Conservation (phyloP, 2,888 invertebrate species). For the Diloba caeruleocephala region DNA sequence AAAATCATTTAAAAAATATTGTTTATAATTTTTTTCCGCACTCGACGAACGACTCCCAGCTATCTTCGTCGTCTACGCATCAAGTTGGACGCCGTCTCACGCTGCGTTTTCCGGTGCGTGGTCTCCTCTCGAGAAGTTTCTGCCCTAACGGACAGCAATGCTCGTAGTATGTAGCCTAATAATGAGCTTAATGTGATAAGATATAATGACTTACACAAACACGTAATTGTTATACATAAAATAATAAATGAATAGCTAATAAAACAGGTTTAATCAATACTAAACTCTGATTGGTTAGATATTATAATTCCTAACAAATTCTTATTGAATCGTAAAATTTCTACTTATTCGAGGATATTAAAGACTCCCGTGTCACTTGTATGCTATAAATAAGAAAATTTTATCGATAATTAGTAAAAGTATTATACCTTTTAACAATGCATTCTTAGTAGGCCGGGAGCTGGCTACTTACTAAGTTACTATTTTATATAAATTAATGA, state of each 20-base stretch:
- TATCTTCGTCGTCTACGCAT: no score
- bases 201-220: slow-evolving; percentile 4
- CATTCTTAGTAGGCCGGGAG: slow-evolving; percentile 54
- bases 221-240: slow-evolving; percentile 16
- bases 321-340: slow-evolving; percentile 51
- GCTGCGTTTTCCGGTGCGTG: no score
- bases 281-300: slow-evolving; percentile 21
- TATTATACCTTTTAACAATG: slow-evolving; percentile 61
- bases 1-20: no score
- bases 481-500: no score
- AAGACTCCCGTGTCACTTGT: slow-evolving; percentile 40
- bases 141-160: no score
- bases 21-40: no score
- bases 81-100: no score
- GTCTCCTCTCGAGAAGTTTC: no score
- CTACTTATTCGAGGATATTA: slow-evolving; percentile 51
- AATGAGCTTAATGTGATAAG: slow-evolving; percentile 2
- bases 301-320: slow-evolving; percentile 38
- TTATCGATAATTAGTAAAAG: slow-evolving; percentile 63
- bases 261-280: slow-evolving; percentile 26
- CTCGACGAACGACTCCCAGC: no score
- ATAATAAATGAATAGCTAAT: slow-evolving; percentile 25
- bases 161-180: no score
- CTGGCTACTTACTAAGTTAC: background rate
- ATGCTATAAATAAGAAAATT: slow-evolving; percentile 54